Evolutionary conservation across 2,113 vertebrate genomes (phyloP).

Genomic region (Otolemur garnettii): DNA sequence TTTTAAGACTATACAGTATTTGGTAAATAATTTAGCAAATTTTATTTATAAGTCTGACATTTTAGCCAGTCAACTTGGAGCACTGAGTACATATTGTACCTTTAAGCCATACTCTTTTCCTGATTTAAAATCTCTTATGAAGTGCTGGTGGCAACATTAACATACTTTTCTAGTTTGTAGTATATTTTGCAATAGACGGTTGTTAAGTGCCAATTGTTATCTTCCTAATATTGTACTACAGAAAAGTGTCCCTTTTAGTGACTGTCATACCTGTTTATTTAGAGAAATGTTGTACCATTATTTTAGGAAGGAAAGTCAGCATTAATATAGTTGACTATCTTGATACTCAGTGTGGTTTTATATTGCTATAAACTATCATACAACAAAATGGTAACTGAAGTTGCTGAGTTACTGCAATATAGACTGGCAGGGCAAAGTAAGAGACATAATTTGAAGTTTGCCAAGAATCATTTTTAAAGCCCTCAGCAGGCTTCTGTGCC

Average conservation of each 20-base stretch:
- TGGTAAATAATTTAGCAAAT: constrained; percentile 54
- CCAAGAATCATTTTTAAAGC: constrained; percentile 29
- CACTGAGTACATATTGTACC: constrained; percentile 84
- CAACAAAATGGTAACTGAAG: constrained; percentile 86
- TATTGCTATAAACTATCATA: constrained; percentile 40
- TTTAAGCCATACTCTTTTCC: constrained; percentile 78
- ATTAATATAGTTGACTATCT: not conserved
- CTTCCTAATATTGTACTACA: constrained; percentile 50
- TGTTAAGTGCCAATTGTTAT: constrained; percentile 61
- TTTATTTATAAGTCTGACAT: constrained; percentile 41
- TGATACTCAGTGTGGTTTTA: constrained; percentile 43
- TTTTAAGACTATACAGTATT: constrained; percentile 19
- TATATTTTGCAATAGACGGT: constrained; percentile 25
- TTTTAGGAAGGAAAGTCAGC: constrained; percentile 67
- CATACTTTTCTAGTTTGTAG: constrained; percentile 64
- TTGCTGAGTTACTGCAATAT: constrained; percentile 92
- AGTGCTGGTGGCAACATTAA: constrained; percentile 88
- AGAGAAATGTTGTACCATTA: constrained; percentile 40
- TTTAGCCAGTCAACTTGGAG: constrained; percentile 83
- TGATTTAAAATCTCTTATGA: constrained; percentile 82
- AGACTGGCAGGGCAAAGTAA: constrained; percentile 84
- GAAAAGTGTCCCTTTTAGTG: constrained; percentile 71
- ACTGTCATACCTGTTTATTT: constrained; percentile 32
- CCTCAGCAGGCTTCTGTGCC: constrained; percentile 88
- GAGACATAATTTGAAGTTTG: constrained; percentile 48